phyloP scores from a whole-genome alignment of 2,113 vertebrate genomes.

The Tetrax tetrax region DNA sequence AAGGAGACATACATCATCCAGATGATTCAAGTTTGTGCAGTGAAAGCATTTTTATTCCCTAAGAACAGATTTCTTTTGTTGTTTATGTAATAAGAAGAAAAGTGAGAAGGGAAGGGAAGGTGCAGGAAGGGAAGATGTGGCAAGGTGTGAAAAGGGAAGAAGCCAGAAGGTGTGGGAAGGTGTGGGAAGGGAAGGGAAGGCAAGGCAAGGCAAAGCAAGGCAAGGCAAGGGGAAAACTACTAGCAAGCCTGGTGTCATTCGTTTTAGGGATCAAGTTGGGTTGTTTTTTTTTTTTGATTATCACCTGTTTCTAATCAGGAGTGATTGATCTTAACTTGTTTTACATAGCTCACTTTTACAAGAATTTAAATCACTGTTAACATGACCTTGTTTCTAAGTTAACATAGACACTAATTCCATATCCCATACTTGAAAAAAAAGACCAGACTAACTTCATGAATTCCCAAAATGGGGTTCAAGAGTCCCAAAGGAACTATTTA shows the following conservation, averaged over 20 bases:
- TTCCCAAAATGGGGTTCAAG: neutral
- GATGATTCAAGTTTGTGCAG: neutral
- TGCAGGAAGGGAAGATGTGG: too few species aligned
- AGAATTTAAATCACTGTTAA: neutral
- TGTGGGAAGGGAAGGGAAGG: neutral
- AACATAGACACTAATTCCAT: neutral
- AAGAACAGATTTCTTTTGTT: neutral
- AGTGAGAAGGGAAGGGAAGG: neutral
- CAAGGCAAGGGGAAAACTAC: neutral
- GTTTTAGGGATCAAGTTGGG: neutral
- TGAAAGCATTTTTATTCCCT: neutral
- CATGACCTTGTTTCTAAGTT: neutral
- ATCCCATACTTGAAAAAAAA: neutral
- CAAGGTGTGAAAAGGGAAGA: too few species aligned
- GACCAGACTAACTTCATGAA: neutral
- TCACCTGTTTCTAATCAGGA: neutral
- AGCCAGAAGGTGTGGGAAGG: too few species aligned
- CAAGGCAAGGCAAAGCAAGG: neutral
- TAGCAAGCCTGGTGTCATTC: neutral
- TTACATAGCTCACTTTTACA: neutral
- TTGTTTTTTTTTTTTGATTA: neutral
- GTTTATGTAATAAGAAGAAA: neutral
- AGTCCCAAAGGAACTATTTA: neutral
- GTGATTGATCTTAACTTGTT: neutral
- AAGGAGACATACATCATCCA: rapidly evolving